Evolutionary conservation across 2,888 invertebrate species (phyloP).

Genomic region (Colletes collaris): DNA sequence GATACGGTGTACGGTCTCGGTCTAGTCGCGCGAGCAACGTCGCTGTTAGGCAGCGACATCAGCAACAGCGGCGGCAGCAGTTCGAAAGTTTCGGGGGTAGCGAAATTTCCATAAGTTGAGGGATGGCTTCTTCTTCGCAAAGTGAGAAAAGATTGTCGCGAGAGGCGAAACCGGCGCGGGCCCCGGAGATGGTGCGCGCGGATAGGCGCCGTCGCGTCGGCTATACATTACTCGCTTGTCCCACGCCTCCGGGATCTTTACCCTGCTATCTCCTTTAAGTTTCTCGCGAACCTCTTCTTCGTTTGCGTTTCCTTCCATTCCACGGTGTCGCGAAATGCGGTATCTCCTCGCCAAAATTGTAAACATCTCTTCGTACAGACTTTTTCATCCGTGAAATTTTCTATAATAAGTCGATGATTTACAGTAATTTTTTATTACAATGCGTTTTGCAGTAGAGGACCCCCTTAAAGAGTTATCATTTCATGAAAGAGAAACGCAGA

Average conservation of each 20-base stretch:
- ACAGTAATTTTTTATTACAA: no score
- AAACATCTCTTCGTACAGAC: no score
- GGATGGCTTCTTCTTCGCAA: slow-evolving; percentile 77
- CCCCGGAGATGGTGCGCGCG: slow-evolving; percentile 53
- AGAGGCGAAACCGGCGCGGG: slow-evolving; percentile 32
- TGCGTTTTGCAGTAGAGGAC: no score
- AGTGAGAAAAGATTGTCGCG: slow-evolving; percentile 78
- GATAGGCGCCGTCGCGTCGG: slow-evolving; percentile 52
- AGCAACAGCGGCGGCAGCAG: slow-evolving; percentile 53
- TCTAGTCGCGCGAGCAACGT: slow-evolving; percentile 13
- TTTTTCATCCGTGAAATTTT: no score
- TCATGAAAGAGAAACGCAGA: no score
- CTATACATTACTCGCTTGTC: slow-evolving; percentile 68
- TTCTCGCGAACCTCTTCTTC: slow-evolving; percentile 55
- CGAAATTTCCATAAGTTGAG: slow-evolving; percentile 80
- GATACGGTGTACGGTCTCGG: slow-evolving; percentile 21
- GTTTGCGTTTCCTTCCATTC: slow-evolving; percentile 51
- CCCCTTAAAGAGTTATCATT: no score
- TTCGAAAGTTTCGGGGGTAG: slow-evolving; percentile 62
- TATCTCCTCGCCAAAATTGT: no score
- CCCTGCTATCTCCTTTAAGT: slow-evolving; percentile 78
- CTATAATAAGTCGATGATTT: no score
- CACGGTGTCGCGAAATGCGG: slow-evolving; percentile 8
- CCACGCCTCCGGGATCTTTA: slow-evolving; percentile 64
- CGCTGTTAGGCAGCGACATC: slow-evolving; percentile 25